phyloP scores from a whole-genome alignment of 2,113 vertebrate genomes.

The Petromus typicus region DNA sequence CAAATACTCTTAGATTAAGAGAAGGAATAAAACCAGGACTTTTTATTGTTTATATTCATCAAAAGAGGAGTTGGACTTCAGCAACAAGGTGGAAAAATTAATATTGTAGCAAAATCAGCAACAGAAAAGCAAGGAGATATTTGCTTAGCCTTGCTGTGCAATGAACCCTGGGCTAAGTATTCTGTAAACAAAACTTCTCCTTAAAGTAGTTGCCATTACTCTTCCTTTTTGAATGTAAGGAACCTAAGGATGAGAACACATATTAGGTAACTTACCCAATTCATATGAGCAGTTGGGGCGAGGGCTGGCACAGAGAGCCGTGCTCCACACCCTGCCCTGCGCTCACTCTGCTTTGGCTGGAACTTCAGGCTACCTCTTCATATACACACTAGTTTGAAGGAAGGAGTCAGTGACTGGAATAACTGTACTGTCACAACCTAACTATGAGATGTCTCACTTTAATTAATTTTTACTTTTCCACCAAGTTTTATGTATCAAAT shows the following conservation, averaged over 20 bases:
- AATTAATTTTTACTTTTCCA: neutral
- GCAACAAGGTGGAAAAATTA: neutral
- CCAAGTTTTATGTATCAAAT: neutral
- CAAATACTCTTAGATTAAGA: neutral
- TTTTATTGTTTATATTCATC: neutral
- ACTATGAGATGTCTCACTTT: neutral
- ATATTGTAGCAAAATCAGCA: neutral
- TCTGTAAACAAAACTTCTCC: neutral
- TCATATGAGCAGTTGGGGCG: neutral
- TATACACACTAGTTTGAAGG: neutral
- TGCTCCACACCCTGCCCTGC: rapidly evolving
- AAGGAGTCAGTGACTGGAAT: neutral
- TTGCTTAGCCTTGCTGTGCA: neutral
- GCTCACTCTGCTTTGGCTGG: neutral
- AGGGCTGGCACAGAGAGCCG: neutral
- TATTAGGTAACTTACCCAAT: neutral
- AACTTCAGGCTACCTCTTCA: neutral
- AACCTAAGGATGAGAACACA: neutral
- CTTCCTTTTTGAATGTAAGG: neutral
- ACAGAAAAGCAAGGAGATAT: neutral
- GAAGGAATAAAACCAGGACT: neutral
- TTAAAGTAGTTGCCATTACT: neutral
- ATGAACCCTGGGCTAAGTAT: neutral
- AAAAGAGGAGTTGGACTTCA: conserved; percentile 33
- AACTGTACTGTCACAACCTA: neutral